Conservation (phyloP, 2,113 vertebrate species). For the Lagopus leucura region DNA sequence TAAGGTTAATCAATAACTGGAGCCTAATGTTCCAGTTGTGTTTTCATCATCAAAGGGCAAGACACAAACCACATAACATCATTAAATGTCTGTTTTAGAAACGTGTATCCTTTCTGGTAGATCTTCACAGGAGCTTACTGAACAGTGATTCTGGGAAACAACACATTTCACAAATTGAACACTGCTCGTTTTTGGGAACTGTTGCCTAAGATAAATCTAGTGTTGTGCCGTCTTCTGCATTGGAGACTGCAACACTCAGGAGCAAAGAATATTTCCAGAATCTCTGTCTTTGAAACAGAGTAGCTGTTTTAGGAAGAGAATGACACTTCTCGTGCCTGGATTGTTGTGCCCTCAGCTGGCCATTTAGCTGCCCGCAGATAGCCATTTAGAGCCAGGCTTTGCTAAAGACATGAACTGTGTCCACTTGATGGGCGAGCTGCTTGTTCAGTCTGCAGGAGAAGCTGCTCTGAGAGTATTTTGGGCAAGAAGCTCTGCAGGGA, state of each 20-base stretch:
- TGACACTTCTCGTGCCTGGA: background rate
- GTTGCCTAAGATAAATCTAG: background rate
- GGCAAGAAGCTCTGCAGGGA: background rate
- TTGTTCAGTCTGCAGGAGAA: background rate
- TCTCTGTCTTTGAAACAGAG: background rate
- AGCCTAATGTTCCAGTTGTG: background rate
- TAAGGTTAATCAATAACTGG: background rate
- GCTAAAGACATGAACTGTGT: background rate
- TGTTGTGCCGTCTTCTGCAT: background rate
- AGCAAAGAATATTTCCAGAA: background rate
- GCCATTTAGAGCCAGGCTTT: background rate
- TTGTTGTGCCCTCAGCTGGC: background rate
- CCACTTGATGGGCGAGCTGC: background rate
- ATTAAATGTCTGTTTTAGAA: background rate
- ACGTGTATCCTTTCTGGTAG: background rate
- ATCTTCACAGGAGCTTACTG: background rate
- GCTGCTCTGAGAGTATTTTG: background rate
- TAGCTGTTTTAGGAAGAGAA: background rate
- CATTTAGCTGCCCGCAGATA: background rate
- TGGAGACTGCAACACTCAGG: background rate
- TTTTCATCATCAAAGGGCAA: background rate
- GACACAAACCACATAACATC: background rate
- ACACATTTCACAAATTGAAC: background rate
- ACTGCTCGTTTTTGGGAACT: background rate
- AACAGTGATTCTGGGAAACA: conserved; percentile 1